Conservation (phyloP, 2,888 invertebrate species). For the Furcula furcula region DNA sequence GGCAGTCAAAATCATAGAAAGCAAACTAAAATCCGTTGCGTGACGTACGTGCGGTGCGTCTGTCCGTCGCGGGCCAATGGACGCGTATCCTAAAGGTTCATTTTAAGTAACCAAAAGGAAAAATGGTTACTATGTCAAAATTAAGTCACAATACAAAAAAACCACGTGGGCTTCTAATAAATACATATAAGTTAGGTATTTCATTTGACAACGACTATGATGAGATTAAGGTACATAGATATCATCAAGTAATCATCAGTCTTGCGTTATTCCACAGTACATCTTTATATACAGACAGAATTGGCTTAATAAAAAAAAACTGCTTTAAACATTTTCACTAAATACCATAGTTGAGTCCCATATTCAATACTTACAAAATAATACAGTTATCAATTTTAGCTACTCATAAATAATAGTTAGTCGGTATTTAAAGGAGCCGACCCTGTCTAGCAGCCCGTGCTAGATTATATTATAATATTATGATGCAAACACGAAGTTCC, state of each 20-base stretch:
- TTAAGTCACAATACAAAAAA: no score
- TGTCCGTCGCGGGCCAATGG: not conserved
- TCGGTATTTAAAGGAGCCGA: constrained; percentile 61
- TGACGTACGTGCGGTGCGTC: not conserved
- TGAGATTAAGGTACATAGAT: no score
- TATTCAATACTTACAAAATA: constrained; percentile 69
- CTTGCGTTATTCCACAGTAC: constrained; percentile 59
- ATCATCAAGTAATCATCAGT: constrained; percentile 69
- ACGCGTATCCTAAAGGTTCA: no score
- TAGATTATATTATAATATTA: constrained; percentile 48
- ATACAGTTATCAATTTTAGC: constrained; percentile 56
- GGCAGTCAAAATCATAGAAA: no score
- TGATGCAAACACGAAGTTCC: constrained; percentile 38
- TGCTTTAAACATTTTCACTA: constrained; percentile 66
- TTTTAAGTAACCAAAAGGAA: no score
- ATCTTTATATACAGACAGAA: constrained; percentile 69
- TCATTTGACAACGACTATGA: no score
- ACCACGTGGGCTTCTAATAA: no score
- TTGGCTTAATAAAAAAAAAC: constrained; percentile 50
- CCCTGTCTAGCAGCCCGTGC: constrained; percentile 69
- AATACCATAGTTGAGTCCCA: constrained; percentile 79
- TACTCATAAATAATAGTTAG: constrained; percentile 58
- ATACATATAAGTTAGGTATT: no score
- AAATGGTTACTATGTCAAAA: no score
- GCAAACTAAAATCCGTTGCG: not conserved